Conservation (phyloP, 2,888 invertebrate species). For the Polyommatus icarus region DNA sequence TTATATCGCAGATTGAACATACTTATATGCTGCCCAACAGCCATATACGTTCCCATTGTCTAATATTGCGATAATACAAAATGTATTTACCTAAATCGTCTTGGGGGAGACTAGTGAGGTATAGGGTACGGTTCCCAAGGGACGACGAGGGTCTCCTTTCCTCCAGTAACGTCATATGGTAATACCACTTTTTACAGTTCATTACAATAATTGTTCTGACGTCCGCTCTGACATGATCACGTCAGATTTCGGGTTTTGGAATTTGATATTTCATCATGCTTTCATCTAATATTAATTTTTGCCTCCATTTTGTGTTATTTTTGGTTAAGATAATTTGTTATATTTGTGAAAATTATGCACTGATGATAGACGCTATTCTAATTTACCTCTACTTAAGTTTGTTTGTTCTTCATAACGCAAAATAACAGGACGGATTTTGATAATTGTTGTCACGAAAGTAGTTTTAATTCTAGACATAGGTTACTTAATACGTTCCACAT, state of each 20-base stretch:
- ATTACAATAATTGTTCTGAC: constrained; percentile 19
- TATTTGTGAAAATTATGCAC: too few species aligned
- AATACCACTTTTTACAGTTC: constrained; percentile 18
- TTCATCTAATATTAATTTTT: background rate
- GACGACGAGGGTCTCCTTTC: background rate
- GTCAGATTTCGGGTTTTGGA: background rate
- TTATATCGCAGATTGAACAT: too few species aligned
- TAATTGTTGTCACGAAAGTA: too few species aligned
- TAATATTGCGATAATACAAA: constrained; percentile 24
- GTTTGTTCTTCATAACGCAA: too few species aligned
- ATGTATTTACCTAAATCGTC: constrained; percentile 23
- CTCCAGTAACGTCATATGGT: constrained; percentile 18
- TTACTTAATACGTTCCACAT: too few species aligned
- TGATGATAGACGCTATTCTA: too few species aligned
- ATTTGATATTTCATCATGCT: too few species aligned
- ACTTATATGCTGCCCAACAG: background rate
- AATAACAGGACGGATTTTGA: too few species aligned
- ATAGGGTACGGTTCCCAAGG: background rate
- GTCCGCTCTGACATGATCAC: background rate
- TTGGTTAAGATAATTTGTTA: too few species aligned
- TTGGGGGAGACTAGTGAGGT: constrained; percentile 6
- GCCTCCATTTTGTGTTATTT: too few species aligned
- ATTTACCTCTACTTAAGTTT: too few species aligned
- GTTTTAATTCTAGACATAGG: too few species aligned
- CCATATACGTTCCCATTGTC: constrained; percentile 9